Conservation (phyloP, 2,797 vertebrate species). For the Gallinago solitaria region DNA sequence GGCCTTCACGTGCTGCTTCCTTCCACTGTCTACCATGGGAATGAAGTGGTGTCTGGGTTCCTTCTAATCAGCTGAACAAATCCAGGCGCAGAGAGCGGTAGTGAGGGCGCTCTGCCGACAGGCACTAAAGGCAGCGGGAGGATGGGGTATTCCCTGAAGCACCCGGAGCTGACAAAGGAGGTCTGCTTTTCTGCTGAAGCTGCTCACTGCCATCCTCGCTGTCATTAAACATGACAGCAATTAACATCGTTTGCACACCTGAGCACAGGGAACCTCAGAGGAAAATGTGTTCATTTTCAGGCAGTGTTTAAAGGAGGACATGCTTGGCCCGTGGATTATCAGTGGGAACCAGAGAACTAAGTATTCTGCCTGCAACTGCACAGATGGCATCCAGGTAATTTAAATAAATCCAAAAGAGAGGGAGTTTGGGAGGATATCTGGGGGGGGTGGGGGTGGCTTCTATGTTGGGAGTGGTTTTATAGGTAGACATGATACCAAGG, state of each 20-base stretch:
- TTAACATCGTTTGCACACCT: not conserved
- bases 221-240: constrained; percentile 24
- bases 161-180: not conserved
- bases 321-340: constrained; percentile 73
- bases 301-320: constrained; percentile 69
- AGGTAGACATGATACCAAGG: not conserved
- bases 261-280: constrained; percentile 17
- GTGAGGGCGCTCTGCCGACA: not conserved
- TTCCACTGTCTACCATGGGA: not conserved
- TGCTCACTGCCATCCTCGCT: not conserved
- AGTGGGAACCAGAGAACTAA: constrained; percentile 66
- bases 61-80: not conserved
- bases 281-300: constrained; percentile 72
- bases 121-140: not conserved
- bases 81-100: not conserved
- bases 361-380: constrained; percentile 81
- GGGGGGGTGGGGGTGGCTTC: not conserved
- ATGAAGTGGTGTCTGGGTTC: not conserved
- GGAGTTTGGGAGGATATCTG: not conserved
- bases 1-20: not conserved
- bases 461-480: not conserved
- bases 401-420: not conserved
- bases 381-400: constrained; percentile 76
- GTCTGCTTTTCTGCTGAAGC: not conserved
- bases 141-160: not conserved